A percentile compares a stretch with the other conserved stretches of the same genome.
Conservation (phyloP, 2,797 vertebrate species). For the Phoebastria nigripes region DNA sequence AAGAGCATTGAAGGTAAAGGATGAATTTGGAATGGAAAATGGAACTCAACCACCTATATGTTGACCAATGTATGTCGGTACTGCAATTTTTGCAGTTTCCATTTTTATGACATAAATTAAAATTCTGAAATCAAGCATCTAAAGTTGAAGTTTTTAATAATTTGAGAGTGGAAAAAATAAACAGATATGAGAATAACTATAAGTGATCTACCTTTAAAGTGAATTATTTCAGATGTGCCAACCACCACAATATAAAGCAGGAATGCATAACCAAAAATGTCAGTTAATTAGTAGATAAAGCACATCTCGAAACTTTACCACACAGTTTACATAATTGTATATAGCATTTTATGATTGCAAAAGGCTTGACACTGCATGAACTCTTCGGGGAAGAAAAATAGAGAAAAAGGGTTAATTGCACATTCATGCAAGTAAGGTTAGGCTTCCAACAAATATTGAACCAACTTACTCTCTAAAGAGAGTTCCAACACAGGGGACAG, state of each 20-base stretch:
- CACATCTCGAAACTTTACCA: conserved; percentile 75
- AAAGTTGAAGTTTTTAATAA: background rate
- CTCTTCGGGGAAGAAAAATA: conserved; percentile 72
- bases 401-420: conserved; percentile 80
- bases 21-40: conserved; percentile 47
- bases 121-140: background rate
- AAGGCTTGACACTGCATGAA: conserved; percentile 76
- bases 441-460: conserved; percentile 78
- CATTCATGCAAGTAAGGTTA: conserved; percentile 80
- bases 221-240: conserved; percentile 75
- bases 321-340: conserved; percentile 64
- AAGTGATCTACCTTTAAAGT: background rate
- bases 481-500: conserved; percentile 88
- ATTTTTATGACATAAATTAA: background rate
- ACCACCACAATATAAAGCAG: conserved; percentile 77
- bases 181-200: background rate
- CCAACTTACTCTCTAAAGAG: conserved; percentile 99
- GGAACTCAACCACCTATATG: background rate
- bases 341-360: conserved; percentile 75
- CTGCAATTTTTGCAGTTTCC: background rate
- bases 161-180: conserved; percentile 8
- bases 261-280: conserved; percentile 76
- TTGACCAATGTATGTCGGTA: background rate
- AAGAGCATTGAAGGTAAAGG: background rate
- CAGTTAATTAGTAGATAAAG: conserved; percentile 81